phyloP scores from a whole-genome alignment of 2,888 invertebrate genomes.

The Silvanus unidentatus region DNA sequence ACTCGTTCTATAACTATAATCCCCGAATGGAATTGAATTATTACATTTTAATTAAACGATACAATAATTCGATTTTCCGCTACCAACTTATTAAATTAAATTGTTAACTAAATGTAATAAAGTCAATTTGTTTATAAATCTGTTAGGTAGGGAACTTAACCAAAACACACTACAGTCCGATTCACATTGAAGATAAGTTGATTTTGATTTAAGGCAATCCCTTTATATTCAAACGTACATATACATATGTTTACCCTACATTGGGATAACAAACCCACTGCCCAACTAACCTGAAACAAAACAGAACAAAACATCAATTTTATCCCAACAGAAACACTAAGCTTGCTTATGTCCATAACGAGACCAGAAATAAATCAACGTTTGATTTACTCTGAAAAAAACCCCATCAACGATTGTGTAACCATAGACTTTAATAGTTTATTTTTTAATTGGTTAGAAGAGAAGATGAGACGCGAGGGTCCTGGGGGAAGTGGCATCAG shows the following conservation, averaged over 20 bases:
- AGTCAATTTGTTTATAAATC: no score
- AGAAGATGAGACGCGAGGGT: conserved; percentile 23
- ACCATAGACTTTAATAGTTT: no score
- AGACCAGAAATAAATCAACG: no score
- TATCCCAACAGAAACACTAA: background rate
- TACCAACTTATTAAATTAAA: no score
- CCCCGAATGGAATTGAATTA: no score
- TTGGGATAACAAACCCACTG: conserved; percentile 6
- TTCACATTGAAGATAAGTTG: conserved; percentile 22
- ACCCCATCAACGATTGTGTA: no score
- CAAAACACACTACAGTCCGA: conserved; percentile 20
- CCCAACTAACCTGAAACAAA: background rate
- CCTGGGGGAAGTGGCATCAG: conserved; percentile 24
- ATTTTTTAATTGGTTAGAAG: conserved; percentile 42
- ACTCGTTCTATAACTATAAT: conserved; percentile 1
- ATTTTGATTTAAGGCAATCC: conserved; percentile 20
- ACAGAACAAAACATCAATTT: conserved; percentile 1
- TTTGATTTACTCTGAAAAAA: no score
- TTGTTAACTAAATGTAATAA: no score
- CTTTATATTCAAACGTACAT: conserved; percentile 9
- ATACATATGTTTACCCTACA: conserved; percentile 5
- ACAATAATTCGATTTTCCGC: no score
- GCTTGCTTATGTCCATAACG: no score
- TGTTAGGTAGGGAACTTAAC: conserved; percentile 7
- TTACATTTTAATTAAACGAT: no score